Percentiles rank a stretch among this genome's conserved stretches.
Evolutionary conservation across 2,113 vertebrate species (phyloP).

Genomic region (Ptilonorhynchus violaceus): DNA sequence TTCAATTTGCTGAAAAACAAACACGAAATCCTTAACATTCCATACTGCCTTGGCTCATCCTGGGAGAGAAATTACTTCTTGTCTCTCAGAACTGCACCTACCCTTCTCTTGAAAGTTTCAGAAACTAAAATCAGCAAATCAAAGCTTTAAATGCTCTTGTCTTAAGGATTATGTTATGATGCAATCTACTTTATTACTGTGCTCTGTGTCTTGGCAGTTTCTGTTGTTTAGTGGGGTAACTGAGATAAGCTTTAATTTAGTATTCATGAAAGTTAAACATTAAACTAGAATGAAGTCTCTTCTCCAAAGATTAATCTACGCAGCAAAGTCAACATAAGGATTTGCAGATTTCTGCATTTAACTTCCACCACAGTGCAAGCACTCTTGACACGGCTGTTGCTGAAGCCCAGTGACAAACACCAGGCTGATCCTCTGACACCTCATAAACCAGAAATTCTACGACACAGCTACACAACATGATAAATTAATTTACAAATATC

Average conservation of each 20-base stretch:
- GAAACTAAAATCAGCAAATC: not conserved
- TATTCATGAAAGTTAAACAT: not conserved
- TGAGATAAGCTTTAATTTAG: not conserved
- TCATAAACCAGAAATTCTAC: not conserved
- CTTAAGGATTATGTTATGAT: not conserved
- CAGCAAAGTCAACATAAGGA: not conserved
- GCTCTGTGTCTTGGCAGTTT: not conserved
- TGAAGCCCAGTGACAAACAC: not conserved
- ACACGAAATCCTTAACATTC: not conserved
- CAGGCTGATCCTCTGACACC: not conserved
- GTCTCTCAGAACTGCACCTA: not conserved
- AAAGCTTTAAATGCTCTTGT: constrained; percentile 17
- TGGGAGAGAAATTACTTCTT: not conserved
- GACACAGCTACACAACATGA: not conserved
- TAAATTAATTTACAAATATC: not conserved
- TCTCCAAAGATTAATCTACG: not conserved
- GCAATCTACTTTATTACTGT: not conserved
- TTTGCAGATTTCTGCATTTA: not conserved
- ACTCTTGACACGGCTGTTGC: not conserved
- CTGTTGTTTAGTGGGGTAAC: not conserved
- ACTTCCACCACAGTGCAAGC: accelerated
- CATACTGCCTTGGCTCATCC: not conserved
- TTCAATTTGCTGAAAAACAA: not conserved
- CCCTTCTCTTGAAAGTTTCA: not conserved
- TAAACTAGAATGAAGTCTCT: not conserved